Base-by-base conservation (phyloP, 2,888 invertebrate species). In the Rhaphigaster nebulosa region DNA sequence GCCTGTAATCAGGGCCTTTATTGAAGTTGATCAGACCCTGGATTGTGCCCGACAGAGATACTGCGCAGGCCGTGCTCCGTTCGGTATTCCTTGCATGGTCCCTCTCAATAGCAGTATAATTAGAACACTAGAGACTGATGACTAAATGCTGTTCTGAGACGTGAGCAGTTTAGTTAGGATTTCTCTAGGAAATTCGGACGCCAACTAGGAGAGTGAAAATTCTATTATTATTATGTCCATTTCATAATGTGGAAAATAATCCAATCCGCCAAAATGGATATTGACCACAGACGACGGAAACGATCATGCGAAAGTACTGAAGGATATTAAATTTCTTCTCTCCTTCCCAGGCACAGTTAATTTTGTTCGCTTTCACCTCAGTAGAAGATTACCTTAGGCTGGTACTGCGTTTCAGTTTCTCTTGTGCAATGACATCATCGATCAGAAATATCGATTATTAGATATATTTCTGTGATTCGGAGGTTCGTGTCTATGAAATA, bases 271-370 rank as follows among this genome's bases (percentile, higher is more conserved):
- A 76, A 38, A 13, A 12, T 23, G 6, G 34, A 23, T 76, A 38
- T 38, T 38, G 34, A 76, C 38, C 70, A 23, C 70, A 2, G 34
- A 38, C 20, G 1, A 76, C 38, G 70, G 18, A 76, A 76, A 76
- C 20, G 18, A 76, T 38, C 34, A 38, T 76, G 70, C 70, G 70
- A 76, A 76, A 76, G 70, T 38, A 76, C 20, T 34, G 23, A 38
- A 76, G 70, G 38, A 76, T 76, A 76, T 76, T 76, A 76, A 76
- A 76, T 76, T 76, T 76, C 70, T 76, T 76, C 70, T 38, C 70
- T 76, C 70, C 34, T 76, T 76, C 70, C 23, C 70, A 23, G 34
- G 70, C 65, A 18, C n/a, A 76, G 34, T 76, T 76, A 38, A 76
- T 76, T 76, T 38, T 76, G 70, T 76, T 29, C 70, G 70, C 70